Evolutionary conservation across 35 echinoderm and acorn worm genomes (phyloP).

Genomic region (Amphiura filiformis): DNA sequence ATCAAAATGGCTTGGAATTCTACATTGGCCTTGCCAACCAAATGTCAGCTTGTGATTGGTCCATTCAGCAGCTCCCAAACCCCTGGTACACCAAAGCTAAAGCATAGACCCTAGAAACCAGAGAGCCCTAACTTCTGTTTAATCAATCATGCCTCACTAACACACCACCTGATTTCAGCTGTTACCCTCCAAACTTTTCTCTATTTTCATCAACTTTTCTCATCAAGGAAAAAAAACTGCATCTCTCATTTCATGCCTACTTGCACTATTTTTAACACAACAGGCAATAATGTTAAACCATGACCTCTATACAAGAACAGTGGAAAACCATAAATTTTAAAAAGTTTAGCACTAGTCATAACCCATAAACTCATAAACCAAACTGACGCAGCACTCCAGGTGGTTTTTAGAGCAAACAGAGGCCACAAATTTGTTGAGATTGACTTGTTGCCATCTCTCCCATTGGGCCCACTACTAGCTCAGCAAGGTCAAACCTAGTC

Average conservation of each 20-base stretch:
- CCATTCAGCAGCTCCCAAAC: too few relatives aligned
- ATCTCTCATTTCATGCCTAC: not conserved
- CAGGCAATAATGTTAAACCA: not conserved
- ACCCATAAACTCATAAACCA: not conserved
- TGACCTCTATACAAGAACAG: not conserved
- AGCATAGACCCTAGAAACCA: too few relatives aligned
- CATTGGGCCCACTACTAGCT: not conserved
- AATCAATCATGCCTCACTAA: too few relatives aligned
- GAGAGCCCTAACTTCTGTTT: too few relatives aligned
- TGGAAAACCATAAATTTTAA: constrained; percentile 1
- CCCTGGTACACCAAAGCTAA: too few relatives aligned
- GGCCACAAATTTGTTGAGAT: not conserved
- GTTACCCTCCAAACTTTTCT: not conserved
- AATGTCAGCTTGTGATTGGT: too few relatives aligned
- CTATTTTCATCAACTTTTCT: not conserved
- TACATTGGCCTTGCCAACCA: too few relatives aligned
- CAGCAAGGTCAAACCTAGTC: not conserved
- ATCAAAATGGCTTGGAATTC: too few relatives aligned
- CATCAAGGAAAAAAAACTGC: not conserved
- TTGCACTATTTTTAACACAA: not conserved
- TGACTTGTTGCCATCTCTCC: not conserved
- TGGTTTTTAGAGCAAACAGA: not conserved
- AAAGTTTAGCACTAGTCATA: not conserved
- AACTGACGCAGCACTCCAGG: not conserved
- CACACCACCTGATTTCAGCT: not conserved